Evolutionary conservation across 2,888 invertebrate genomes (phyloP).

Genomic region (Orthonevra nobilis): DNA sequence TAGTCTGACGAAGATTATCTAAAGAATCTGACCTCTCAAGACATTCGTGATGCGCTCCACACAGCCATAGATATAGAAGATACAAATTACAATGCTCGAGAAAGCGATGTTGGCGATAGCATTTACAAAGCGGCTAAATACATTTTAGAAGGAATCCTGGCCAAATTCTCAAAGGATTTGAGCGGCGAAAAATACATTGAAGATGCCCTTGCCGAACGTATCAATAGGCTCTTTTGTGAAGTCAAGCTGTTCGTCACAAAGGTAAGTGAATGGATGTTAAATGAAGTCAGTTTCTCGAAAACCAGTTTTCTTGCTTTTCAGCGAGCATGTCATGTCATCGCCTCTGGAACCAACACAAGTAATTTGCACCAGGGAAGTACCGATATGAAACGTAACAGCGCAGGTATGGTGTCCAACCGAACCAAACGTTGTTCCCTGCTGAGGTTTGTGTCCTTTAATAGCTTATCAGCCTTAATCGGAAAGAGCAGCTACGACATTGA

Average conservation of each 20-base stretch:
- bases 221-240: constrained; percentile 74
- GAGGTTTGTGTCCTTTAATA: constrained; percentile 75
- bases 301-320: constrained; percentile 39
- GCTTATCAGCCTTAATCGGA: constrained; percentile 76
- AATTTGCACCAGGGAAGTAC: too few relatives aligned
- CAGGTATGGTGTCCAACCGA: too few relatives aligned
- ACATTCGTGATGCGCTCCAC: constrained; percentile 76
- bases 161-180: constrained; percentile 75
- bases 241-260: constrained; percentile 75
- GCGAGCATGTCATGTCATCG: constrained; percentile 77
- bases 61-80: constrained; percentile 75
- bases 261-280: constrained; percentile 73
- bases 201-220: constrained; percentile 71
- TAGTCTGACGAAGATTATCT: constrained; percentile 23
- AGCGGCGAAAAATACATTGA: constrained; percentile 73
- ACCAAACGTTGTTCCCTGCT: constrained; percentile 18
- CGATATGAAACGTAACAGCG: neutral
- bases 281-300: neutral
- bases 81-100: constrained; percentile 55
- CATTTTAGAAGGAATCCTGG: constrained; percentile 76
- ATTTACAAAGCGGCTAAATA: constrained; percentile 78
- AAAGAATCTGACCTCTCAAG: constrained; percentile 57
- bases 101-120: constrained; percentile 74
- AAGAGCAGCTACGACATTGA: constrained; percentile 76
- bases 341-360: too few relatives aligned